A percentile compares a stretch with the other conserved stretches of the same genome.
Evolutionary conservation across 2,888 invertebrate species (phyloP).

Genomic region (Harmothoe impar): DNA sequence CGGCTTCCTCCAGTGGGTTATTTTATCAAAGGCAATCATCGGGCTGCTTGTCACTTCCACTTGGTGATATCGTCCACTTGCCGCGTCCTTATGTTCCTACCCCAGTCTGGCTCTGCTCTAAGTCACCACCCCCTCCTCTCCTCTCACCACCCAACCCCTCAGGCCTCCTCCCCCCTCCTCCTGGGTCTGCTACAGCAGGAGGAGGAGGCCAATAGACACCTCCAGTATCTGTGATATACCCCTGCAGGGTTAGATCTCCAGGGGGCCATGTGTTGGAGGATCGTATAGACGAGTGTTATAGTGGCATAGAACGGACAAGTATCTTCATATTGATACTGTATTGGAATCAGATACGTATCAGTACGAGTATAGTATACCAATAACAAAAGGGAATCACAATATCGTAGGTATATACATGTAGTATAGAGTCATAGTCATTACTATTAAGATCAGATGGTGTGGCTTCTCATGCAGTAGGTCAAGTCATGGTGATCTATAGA

Average conservation of each 20-base stretch:
- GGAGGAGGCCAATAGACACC: slow-evolving; percentile 13
- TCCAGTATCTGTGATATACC: not conserved
- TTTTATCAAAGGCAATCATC: slow-evolving; percentile 58
- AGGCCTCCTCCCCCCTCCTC: too few relatives aligned
- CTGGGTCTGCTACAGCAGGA: too few relatives aligned
- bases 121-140: not conserved
- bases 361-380: not conserved
- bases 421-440: too few relatives aligned
- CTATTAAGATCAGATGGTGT: not conserved
- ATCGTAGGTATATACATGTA: not conserved
- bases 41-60: slow-evolving; percentile 52
- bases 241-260: slow-evolving; percentile 16
- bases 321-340: not conserved
- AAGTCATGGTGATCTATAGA: not conserved
- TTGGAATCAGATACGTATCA: too few relatives aligned
- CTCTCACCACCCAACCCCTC: slow-evolving; percentile 6
- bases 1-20: slow-evolving; percentile 14
- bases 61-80: slow-evolving; percentile 43
- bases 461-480: not conserved
- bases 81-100: slow-evolving; percentile 37
- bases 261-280: not conserved
- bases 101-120: slow-evolving; percentile 26
- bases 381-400: not conserved
- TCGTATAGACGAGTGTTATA: not conserved
- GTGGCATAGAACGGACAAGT: not conserved